These are phyloP conservation scores for Allenopithecus nigroviridis DNA, from an alignment of 2,797 vertebrate genomes.

Conservation along the genomic window DNA sequence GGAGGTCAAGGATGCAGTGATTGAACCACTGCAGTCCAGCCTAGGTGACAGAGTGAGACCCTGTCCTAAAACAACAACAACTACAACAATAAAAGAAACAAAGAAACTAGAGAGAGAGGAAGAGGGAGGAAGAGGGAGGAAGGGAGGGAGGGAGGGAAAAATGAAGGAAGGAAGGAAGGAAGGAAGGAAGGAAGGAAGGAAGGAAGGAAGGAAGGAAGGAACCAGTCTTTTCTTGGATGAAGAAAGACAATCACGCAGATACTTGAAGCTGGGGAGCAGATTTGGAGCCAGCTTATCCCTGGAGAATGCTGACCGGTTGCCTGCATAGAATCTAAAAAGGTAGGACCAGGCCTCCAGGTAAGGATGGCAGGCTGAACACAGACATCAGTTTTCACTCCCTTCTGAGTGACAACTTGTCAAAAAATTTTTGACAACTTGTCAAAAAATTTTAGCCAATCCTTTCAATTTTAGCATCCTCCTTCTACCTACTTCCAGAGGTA, in stretches of 20 bases:
- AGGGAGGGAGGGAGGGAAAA: too few relatives aligned
- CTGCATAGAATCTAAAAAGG: background rate
- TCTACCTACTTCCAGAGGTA: background rate
- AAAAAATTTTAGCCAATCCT: background rate
- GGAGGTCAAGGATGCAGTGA: too few relatives aligned
- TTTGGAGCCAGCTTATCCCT: background rate
- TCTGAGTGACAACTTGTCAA: background rate
- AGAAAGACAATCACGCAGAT: background rate
- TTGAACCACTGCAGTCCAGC: too few relatives aligned
- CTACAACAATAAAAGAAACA: too few relatives aligned
- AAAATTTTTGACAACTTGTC: background rate
- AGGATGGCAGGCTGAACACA: background rate
- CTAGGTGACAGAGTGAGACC: too few relatives aligned
- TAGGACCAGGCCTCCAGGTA: background rate
- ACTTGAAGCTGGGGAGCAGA: background rate
- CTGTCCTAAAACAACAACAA: too few relatives aligned
- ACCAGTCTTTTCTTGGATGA: background rate
- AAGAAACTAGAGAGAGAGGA: too few relatives aligned
- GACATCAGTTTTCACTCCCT: background rate
- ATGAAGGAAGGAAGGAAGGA: too few relatives aligned
- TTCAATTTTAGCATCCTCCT: background rate
- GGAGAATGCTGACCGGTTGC: background rate
- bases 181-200: fast-evolving
- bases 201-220: too few relatives aligned
- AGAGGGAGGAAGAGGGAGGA: too few relatives aligned